Evolutionary conservation across 2,113 vertebrate species (phyloP), one percentile per base, ranked within the genome.

Genomic region (Siniperca knerii): DNA sequence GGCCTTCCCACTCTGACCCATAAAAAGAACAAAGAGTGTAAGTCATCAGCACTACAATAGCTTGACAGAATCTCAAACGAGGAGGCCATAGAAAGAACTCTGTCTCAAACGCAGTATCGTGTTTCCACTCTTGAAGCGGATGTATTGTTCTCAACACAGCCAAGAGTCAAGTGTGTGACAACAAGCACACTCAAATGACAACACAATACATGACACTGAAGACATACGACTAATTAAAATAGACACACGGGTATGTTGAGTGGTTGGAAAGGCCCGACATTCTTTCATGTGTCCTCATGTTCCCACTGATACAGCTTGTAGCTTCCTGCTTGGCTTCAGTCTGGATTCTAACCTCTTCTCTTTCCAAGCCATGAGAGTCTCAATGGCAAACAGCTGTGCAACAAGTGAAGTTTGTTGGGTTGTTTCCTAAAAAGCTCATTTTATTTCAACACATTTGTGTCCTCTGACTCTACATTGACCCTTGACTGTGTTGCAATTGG

Each of bases 31-130:
- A 91, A 74, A 86, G 87, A 37, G 6, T 18, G 6, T 21, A 40
- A 87, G 88, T 90, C 78, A 88, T 76, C 70, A 23, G 54, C 69
- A 4, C 8, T 0, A 89, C 90, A 90, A 88, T 81, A 81, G 81
- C 83, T 46, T 76, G 72, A 87, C 79, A 64, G 75, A 80, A 75
- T 75, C 79, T 77, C 57, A 61, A 46, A 60, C 29, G 40, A 86
- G 78, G 72, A 66, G 68, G 73, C 55, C 69, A 67, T 4, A 83
- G 74, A 79, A 67, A 82, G 61, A 79, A 12, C 1, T 78, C 61
- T 44, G 48, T 65, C 29, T 60, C 60, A 48, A 33, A 85, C 7
- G 1, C 80, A 54, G 46, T 62, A 44, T 72, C 70, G 9, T n/a
- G 80, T 85, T 79, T 84, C 57, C 77, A 79, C 50, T 72, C 33